Conservation (phyloP, 2,797 vertebrate genomes). For the Lepilemur septentrionalis region DNA sequence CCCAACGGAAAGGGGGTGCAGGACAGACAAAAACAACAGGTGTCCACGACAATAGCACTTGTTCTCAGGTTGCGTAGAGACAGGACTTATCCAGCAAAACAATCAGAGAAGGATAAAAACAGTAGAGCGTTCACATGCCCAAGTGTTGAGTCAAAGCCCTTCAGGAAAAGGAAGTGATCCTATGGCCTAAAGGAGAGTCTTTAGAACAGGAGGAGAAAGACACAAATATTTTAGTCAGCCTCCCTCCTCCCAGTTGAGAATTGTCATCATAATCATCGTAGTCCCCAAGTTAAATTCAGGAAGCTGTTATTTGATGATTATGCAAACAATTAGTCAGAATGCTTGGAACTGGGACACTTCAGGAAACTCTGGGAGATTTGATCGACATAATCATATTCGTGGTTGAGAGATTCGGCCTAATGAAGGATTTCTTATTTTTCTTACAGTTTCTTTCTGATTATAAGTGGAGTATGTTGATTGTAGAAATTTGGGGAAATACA, state of each 20-base stretch:
- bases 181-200: slow-evolving; percentile 46
- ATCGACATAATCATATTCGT: not conserved
- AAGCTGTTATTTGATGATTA: slow-evolving; percentile 5
- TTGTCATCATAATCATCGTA: not conserved
- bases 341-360: not conserved
- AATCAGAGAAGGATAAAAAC: slow-evolving; percentile 69
- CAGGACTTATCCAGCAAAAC: slow-evolving; percentile 75
- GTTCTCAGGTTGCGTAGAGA: slow-evolving; percentile 76
- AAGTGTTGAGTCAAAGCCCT: slow-evolving; percentile 68
- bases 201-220: slow-evolving; percentile 31
- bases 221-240: slow-evolving; percentile 6
- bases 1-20: slow-evolving; percentile 64
- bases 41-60: slow-evolving; percentile 78
- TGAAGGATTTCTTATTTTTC: slow-evolving; percentile 2
- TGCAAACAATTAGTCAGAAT: not conserved
- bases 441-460: slow-evolving; percentile 48
- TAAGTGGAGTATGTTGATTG: not conserved
- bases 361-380: not conserved
- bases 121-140: slow-evolving; percentile 24
- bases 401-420: not conserved
- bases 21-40: slow-evolving; percentile 77
- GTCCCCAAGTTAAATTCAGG: slow-evolving; percentile 16
- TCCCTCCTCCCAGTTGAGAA: not conserved
- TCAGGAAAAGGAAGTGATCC: slow-evolving; percentile 79
- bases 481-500: slow-evolving; percentile 6